These are phyloP conservation scores for Scaptomyza tumidula DNA, from an alignment of 2,888 invertebrate species.

Conservation along the genomic window DNA sequence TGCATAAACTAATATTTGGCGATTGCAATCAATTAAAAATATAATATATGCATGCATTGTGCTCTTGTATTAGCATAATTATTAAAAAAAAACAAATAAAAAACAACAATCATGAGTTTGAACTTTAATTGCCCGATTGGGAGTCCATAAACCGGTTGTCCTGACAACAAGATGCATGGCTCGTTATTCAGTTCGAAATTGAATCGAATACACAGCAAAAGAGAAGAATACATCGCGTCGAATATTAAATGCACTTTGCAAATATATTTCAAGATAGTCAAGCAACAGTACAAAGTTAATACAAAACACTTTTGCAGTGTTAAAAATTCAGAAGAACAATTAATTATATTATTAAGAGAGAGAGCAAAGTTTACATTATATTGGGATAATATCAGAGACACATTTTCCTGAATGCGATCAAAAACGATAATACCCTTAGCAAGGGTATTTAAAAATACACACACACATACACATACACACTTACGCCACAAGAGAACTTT, in stretches of 20 bases:
- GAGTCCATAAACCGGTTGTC: conserved; percentile 52
- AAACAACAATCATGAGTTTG: conserved; percentile 64
- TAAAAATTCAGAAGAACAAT: too few relatives aligned
- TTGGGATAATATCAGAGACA: not conserved
- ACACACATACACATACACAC: conserved; percentile 4
- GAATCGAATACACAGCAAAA: conserved; percentile 17
- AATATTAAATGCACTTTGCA: conserved; percentile 15
- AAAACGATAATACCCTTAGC: not conserved
- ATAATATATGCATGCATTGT: conserved; percentile 68
- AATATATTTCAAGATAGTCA: not conserved
- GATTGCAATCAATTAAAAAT: conserved; percentile 72
- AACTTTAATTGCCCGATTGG: conserved; percentile 65
- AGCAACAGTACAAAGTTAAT: not conserved
- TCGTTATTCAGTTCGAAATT: conserved; percentile 36
- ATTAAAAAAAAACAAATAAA: too few relatives aligned
- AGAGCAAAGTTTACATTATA: not conserved
- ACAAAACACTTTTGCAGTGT: not conserved
- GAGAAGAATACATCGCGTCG: conserved; percentile 1
- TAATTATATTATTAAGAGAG: not conserved
- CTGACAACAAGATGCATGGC: conserved; percentile 31
- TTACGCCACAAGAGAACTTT: conserved; percentile 55
- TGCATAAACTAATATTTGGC: conserved; percentile 41
- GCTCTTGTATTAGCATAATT: conserved; percentile 49
- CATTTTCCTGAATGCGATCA: not conserved
- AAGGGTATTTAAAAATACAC: conserved; percentile 31